Percentiles rank a stretch among this genome's conserved stretches.
Conservation (phyloP, 2,113 vertebrate genomes). For the Hyperopisus bebe region DNA sequence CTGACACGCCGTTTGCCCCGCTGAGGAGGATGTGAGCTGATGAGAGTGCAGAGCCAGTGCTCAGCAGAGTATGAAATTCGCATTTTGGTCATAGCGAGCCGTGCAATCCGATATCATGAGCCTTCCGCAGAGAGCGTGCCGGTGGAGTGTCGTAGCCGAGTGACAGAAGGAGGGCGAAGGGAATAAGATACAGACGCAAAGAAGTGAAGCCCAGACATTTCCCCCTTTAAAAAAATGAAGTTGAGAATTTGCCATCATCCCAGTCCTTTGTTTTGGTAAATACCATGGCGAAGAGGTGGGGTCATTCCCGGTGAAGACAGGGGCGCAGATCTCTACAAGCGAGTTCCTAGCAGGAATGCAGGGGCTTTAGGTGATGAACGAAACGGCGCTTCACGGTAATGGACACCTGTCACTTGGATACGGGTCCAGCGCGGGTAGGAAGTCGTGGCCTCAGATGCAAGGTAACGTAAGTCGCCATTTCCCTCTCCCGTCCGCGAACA, state of each 20-base stretch:
- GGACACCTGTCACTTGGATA: not conserved
- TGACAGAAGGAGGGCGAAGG: not conserved
- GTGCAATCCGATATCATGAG: conserved; percentile 21
- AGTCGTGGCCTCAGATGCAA: conserved; percentile 26
- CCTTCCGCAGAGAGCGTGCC: not conserved
- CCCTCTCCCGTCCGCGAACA: conserved; percentile 35
- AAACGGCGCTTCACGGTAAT: not conserved
- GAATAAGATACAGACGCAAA: not conserved
- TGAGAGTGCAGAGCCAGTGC: conserved; percentile 72
- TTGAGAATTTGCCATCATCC: not conserved
- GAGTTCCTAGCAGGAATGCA: not conserved
- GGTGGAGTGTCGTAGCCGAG: not conserved
- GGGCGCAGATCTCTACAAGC: not conserved
- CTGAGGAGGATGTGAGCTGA: conserved; percentile 74
- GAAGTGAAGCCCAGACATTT: no score
- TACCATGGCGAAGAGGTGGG: not conserved
- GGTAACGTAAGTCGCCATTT: conserved; percentile 56
- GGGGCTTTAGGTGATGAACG: not conserved
- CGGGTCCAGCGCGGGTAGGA: conserved; percentile 14
- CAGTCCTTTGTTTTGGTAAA: not conserved
- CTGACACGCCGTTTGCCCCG: conserved; percentile 64
- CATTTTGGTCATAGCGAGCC: conserved; percentile 56
- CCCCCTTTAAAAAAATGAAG: not conserved
- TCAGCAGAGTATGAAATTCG: conserved; percentile 75
- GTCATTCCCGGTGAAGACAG: not conserved